These are phyloP conservation scores for Eidolon helvum DNA, from an alignment of 2,113 vertebrate species.

Conservation along the genomic window DNA sequence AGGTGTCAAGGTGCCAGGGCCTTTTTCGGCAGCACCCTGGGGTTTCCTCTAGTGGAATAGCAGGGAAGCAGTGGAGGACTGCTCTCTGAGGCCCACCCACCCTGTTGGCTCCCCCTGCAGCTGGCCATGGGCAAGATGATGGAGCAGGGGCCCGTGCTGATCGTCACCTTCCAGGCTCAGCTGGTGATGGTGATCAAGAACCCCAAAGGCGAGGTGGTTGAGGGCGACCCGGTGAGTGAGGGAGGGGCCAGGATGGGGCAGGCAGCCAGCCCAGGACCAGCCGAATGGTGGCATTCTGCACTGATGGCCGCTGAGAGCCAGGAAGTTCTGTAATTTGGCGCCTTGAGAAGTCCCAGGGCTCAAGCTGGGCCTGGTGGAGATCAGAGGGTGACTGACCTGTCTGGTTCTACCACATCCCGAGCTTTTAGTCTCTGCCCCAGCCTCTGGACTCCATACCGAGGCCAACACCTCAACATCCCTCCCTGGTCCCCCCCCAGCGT, in stretches of 20 bases:
- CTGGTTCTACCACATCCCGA: too few species aligned
- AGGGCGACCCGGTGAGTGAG: conserved; percentile 94
- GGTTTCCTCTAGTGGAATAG: neutral
- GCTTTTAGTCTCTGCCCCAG: neutral
- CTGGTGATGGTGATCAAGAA: conserved; percentile 94
- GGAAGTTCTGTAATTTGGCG: neutral
- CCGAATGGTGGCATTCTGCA: neutral
- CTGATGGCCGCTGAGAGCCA: rapidly evolving
- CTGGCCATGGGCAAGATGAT: conserved; percentile 99
- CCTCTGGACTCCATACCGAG: neutral
- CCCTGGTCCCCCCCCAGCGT: neutral
- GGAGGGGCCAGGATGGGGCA: neutral
- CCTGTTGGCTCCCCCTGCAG: conserved; percentile 75
- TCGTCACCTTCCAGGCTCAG: conserved; percentile 98
- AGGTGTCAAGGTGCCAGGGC: neutral
- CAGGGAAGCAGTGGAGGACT: neutral
- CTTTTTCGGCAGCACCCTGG: neutral
- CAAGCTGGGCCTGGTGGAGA: neutral
- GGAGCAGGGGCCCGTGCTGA: conserved; percentile 97
- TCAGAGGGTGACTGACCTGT: neutral
- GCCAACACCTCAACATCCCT: neutral
- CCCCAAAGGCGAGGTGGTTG: conserved; percentile 92
- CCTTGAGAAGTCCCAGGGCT: neutral
- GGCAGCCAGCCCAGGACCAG: neutral
- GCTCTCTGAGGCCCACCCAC: neutral